Base-by-base conservation (phyloP, 2,113 vertebrate species). In the Scortum barcoo region DNA sequence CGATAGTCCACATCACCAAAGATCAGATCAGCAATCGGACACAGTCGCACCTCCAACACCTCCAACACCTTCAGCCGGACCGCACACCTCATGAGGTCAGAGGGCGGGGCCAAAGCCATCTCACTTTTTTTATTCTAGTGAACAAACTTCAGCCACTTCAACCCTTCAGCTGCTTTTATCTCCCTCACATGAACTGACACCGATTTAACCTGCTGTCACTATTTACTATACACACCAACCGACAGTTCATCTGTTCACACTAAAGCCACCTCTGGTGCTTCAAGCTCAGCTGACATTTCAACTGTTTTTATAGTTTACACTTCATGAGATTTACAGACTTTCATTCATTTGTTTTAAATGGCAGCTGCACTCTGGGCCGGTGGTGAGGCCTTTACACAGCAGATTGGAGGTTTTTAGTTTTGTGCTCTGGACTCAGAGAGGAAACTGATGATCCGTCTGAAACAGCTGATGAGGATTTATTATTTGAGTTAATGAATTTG, bases 41-140 rank as follows among this genome's bases (percentile, higher is more conserved):
- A 0, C 48, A 12, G 10, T 9, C 30, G 0, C 40, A 66, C 38
- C 3, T 67, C 2, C 46, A 46, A 1, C 69, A 67, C n/a, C 33
- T 30, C 11, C 57, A 19, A 28, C 61, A 89, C 69, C 94, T 96
- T 26, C 93, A 93, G 61, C 92, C 94, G 0, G 94, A 96, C 84
- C 94, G 95, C 13, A 96, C 96, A 40, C 96, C 97, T 1, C 97
- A 97, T 0, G 97, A 97, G 97, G 97, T 97, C 6, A 80, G 79
- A 20, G 63, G 51, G 53, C 4, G 80, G 68, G 7, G 36, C 60
- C 36, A 3, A 5, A 5, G 14, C 1, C 5, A 5, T 0, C 9
- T 33, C 19, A 19, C 19, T 4, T 13, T 58, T 20, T 36, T 28
- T 22, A 30, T 17, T 3, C 3, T 57, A 7, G 14, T 28, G 17